These are phyloP conservation scores for Acleris cristana DNA, from an alignment of 2,888 invertebrate genomes.

Conservation along the genomic window DNA sequence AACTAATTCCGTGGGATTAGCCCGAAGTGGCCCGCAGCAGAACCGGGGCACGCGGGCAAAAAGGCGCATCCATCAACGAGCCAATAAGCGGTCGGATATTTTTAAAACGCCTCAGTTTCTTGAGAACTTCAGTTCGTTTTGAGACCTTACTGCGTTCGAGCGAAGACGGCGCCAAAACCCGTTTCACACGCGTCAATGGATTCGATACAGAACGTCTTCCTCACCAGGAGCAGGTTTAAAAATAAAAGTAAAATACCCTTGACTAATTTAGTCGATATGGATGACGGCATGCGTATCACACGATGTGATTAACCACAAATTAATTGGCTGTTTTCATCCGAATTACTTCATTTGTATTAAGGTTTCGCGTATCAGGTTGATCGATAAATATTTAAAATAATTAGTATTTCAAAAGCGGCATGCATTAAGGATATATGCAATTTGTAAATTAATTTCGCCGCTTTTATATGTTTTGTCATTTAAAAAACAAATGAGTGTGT, in stretches of 20 bases:
- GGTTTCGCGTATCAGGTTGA: slow-evolving; percentile 47
- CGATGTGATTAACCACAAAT: slow-evolving; percentile 56
- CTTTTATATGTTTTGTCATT: slow-evolving; percentile 9
- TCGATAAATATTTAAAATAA: slow-evolving; percentile 40
- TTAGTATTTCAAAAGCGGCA: slow-evolving; percentile 22
- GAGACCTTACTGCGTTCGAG: slow-evolving; percentile 15
- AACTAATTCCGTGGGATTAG: slow-evolving; percentile 76
- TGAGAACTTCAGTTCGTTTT: slow-evolving; percentile 14
- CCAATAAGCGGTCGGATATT: slow-evolving; percentile 60
- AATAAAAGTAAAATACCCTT: slow-evolving; percentile 46
- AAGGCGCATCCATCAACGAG: slow-evolving; percentile 73
- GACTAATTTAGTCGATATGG: slow-evolving; percentile 60
- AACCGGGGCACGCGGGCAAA: slow-evolving; percentile 71
- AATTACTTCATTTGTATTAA: slow-evolving; percentile 55
- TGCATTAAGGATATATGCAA: slow-evolving; percentile 11
- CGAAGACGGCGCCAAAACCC: slow-evolving; percentile 10
- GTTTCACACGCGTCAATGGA: slow-evolving; percentile 48
- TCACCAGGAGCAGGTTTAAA: slow-evolving; percentile 31
- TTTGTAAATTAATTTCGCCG: slow-evolving; percentile 21
- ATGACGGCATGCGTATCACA: slow-evolving; percentile 55
- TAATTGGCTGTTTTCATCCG: slow-evolving; percentile 56
- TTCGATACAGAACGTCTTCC: slow-evolving; percentile 41
- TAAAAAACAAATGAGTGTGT: slow-evolving; percentile 21
- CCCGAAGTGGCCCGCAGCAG: slow-evolving; percentile 43
- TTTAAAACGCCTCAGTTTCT: slow-evolving; percentile 46